Evolutionary conservation across 2,113 vertebrate genomes (phyloP).

Genomic region (Pluvialis apricaria): DNA sequence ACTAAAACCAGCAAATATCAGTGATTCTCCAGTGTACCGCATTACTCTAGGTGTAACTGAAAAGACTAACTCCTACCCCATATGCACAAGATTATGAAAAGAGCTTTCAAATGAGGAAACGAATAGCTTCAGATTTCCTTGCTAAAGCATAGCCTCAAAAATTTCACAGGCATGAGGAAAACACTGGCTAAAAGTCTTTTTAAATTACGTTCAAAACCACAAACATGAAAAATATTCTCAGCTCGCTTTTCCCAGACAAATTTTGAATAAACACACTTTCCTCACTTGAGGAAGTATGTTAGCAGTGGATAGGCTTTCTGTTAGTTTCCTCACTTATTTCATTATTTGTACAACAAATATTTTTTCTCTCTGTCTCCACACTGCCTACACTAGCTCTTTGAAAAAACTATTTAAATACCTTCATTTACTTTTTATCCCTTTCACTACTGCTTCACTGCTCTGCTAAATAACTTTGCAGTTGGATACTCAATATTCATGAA

Average conservation of each 20-base stretch:
- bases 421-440: not conserved
- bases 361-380: not conserved
- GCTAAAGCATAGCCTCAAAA: not conserved
- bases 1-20: not conserved
- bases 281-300: not conserved
- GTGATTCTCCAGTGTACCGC: not conserved
- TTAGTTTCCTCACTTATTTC: not conserved
- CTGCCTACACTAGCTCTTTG: not conserved
- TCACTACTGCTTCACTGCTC: not conserved
- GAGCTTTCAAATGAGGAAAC: not conserved
- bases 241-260: conserved; percentile 39
- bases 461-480: not conserved
- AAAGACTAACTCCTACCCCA: not conserved
- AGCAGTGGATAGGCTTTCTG: not conserved
- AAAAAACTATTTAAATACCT: not conserved
- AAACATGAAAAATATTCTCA: conserved; percentile 47
- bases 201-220: conserved; percentile 17
- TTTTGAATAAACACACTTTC: conserved; percentile 28
- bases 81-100: not conserved
- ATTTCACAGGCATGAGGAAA: not conserved
- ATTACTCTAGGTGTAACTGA: not conserved
- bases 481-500: not conserved
- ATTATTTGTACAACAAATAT: not conserved
- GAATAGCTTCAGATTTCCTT: not conserved
- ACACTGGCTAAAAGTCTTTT: conserved; percentile 1